Evolutionary conservation across 2,797 vertebrate genomes (phyloP).

Genomic region (Gambusia yucatana): DNA sequence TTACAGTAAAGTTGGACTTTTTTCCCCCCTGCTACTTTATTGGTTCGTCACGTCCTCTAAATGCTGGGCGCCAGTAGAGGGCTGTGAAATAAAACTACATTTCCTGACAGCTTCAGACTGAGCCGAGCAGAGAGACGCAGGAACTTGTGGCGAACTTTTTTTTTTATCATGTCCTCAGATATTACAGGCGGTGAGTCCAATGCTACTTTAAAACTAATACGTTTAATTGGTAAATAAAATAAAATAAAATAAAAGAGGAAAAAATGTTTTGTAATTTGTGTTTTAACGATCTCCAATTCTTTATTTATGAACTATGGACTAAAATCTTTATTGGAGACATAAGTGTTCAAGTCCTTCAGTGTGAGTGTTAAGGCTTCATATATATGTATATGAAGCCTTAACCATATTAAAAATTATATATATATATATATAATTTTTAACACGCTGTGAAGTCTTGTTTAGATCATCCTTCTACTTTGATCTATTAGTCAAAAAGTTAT

Average conservation of each 20-base stretch:
- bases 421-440: too few relatives aligned
- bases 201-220: slow-evolving; percentile 13
- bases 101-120: slow-evolving; percentile 17
- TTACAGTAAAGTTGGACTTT: slow-evolving; percentile 30
- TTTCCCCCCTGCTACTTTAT: slow-evolving; percentile 30
- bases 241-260: background rate
- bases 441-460: too few relatives aligned
- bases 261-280: background rate
- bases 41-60: slow-evolving; percentile 37
- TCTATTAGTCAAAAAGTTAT: too few relatives aligned
- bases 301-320: background rate
- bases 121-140: slow-evolving; percentile 19
- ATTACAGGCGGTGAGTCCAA: slow-evolving; percentile 68
- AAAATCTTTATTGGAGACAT: background rate
- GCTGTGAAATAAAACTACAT: slow-evolving; percentile 38
- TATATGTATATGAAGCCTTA: too few relatives aligned
- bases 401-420: too few relatives aligned
- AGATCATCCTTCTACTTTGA: too few relatives aligned
- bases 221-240: background rate
- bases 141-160: slow-evolving; percentile 20
- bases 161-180: slow-evolving; percentile 69
- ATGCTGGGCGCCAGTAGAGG: slow-evolving; percentile 15
- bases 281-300: background rate
- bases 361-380: background rate
- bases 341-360: background rate